phyloP scores from a whole-genome alignment of 1,140 invertebrate genomes.

The Linepithema humile region DNA sequence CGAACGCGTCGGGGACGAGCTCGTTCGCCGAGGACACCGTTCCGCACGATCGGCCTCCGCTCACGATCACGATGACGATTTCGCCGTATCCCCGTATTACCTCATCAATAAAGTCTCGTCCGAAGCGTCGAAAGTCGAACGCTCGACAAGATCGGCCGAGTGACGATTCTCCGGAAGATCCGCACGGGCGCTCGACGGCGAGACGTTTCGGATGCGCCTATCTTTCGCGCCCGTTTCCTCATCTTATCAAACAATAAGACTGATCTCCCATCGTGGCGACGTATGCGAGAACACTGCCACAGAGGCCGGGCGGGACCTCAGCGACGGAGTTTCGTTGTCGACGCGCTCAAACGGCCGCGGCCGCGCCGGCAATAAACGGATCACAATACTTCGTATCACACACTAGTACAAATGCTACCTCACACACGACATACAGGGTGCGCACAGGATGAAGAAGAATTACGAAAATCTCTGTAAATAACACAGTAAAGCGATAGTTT shows the following conservation, averaged over 20 bases:
- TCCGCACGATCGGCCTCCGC: constrained; percentile 22
- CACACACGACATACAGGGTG: constrained; percentile 83
- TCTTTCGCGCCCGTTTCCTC: constrained; percentile 12
- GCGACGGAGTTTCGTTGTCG: constrained; percentile 14
- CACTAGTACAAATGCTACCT: constrained; percentile 84
- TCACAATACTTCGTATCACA: constrained; percentile 74
- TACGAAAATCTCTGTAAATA: constrained; percentile 72
- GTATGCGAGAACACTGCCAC: constrained; percentile 60
- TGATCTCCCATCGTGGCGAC: constrained; percentile 46
- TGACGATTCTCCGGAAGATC: not conserved
- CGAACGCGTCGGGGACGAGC: constrained; percentile 19
- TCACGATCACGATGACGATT: constrained; percentile 50
- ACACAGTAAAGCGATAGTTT: constrained; percentile 64
- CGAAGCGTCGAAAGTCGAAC: not conserved
- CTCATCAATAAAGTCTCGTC: not conserved
- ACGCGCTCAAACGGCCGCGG: constrained; percentile 10
- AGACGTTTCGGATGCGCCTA: not conserved
- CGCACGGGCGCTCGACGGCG: not conserved
- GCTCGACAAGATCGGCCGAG: no score
- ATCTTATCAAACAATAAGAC: constrained; percentile 53
- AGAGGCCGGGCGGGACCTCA: constrained; percentile 35
- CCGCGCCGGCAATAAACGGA: constrained; percentile 63
- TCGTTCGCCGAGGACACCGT: not conserved
- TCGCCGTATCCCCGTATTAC: not conserved
- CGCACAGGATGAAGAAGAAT: constrained; percentile 68